Base-by-base conservation (phyloP, 2,797 vertebrate species). In the Bovichtus diacanthus region DNA sequence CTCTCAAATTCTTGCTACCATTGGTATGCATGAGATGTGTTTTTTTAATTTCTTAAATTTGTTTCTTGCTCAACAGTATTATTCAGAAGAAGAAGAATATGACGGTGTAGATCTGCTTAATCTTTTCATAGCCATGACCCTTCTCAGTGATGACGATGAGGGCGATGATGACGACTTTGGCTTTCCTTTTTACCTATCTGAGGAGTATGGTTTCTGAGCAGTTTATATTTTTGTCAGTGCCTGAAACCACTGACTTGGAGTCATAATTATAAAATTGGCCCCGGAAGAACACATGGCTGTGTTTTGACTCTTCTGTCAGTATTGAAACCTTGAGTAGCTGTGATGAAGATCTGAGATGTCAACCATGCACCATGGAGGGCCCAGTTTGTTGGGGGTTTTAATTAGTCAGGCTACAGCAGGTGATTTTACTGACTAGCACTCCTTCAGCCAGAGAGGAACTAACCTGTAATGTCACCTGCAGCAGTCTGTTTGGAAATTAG, bases 121-220 rank as follows among this genome's bases (percentile, higher is more conserved):
- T n/a, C 93, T 94, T 79, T 89, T 93, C 62, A 74, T 97, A 39
- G 87, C 90, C 9, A 49, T 95, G 88, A 84, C 93, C 0, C 74
- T 96, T 19, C 51, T 95, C 9, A 39, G 78, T 11, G 85, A 89
- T 0, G 66, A 73, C 0, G 64, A 88, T 0, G 76, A 79, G 77
- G 90, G 89, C 0, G 87, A 92, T 0, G 74, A 84, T 0, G 83
- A 88, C 0, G 50, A 90, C n/a, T 61, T 58, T 0, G 60, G 85
- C 49, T 2, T 82, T 62, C 84, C 53, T 21, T 89, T 82, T 79
- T 86, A 80, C 58, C 19, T 87, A 1, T 29, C 74, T 25, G 83
- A 76, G 16, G 87, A 93, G 13, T 83, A 75, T 39, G 60, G 80
- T 59, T 82, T 84, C 76, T 88, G 86, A 63, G 61, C 29, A 29